Evolutionary conservation across 37 sponge, comb jelly and placozoan genomes (phyloP).

Genomic region (Corticium candelabrum): DNA sequence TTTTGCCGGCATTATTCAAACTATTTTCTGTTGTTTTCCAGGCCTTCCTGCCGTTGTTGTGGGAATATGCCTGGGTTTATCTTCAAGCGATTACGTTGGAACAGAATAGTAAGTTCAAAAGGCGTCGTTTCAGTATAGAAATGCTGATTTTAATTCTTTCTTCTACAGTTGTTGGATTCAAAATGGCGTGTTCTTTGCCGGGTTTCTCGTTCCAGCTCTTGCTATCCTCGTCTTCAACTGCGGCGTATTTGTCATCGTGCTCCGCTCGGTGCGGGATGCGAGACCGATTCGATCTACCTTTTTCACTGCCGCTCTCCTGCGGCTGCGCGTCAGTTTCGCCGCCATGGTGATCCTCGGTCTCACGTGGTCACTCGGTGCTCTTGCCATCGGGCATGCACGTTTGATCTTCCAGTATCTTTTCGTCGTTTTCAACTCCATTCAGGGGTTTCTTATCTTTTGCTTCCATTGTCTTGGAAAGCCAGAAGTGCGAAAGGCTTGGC

Average conservation of each 20-base stretch:
- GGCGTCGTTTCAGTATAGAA: not conserved
- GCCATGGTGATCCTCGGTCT: slow-evolving; percentile 38
- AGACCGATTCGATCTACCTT: not conserved
- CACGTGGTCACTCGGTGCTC: slow-evolving; percentile 49
- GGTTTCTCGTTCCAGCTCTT: not conserved
- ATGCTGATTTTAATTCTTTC: not conserved
- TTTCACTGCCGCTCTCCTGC: not conserved
- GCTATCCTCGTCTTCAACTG: not conserved
- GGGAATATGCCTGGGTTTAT: no score
- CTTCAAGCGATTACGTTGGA: no score
- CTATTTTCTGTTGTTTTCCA: not conserved
- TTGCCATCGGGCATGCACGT: slow-evolving; percentile 19
- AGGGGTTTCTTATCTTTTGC: slow-evolving; percentile 48
- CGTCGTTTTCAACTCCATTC: slow-evolving; percentile 36
- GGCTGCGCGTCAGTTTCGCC: not conserved
- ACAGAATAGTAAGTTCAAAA: no score
- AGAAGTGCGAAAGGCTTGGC: slow-evolving; percentile 39
- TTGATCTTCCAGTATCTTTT: slow-evolving; percentile 41
- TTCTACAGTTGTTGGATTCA: not conserved
- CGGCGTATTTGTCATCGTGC: not conserved
- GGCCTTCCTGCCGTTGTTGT: not conserved
- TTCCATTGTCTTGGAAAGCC: slow-evolving; percentile 38
- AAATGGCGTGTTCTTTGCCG: not conserved
- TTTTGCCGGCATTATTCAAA: no score
- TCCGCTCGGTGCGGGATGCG: not conserved